Percentiles rank a stretch among this genome's conserved stretches.
Evolutionary conservation across 2,888 invertebrate genomes (phyloP).

Genomic region (Melanophora roralis): DNA sequence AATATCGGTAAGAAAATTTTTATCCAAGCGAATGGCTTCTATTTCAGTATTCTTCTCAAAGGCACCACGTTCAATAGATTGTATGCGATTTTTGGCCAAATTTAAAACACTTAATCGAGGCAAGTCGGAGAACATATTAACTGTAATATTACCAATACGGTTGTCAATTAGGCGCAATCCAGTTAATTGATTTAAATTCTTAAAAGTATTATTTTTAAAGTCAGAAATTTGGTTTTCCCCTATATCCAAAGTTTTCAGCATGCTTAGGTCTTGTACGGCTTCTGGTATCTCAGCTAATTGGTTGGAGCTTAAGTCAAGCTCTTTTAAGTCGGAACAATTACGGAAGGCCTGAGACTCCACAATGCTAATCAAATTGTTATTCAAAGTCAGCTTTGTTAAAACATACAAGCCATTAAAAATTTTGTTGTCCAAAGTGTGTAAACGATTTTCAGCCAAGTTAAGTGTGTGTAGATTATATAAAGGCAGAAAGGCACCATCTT

Average conservation of each 20-base stretch:
- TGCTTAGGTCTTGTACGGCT: slow-evolving; percentile 87
- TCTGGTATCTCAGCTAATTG: slow-evolving; percentile 88
- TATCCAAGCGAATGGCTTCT: slow-evolving; percentile 91
- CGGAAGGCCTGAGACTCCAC: slow-evolving; percentile 89
- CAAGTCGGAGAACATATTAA: slow-evolving; percentile 91
- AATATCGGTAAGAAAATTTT: slow-evolving; percentile 91
- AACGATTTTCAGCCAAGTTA: slow-evolving; percentile 91
- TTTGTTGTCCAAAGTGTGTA: slow-evolving; percentile 88
- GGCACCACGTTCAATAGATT: slow-evolving; percentile 88
- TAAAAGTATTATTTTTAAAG: slow-evolving; percentile 90
- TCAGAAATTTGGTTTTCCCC: slow-evolving; percentile 93
- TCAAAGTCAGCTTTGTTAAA: slow-evolving; percentile 88
- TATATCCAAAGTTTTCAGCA: slow-evolving; percentile 91
- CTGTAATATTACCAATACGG: slow-evolving; percentile 89
- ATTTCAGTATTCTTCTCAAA: slow-evolving; percentile 89
- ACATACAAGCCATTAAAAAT: slow-evolving; percentile 91
- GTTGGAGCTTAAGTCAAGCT: slow-evolving; percentile 92
- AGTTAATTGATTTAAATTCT: slow-evolving; percentile 90
- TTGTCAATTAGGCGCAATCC: slow-evolving; percentile 93
- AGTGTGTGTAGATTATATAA: slow-evolving; percentile 92
- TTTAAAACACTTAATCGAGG: slow-evolving; percentile 91
- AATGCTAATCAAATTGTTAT: slow-evolving; percentile 89
- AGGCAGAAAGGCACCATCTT: slow-evolving; percentile 91
- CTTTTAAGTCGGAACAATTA: slow-evolving; percentile 92
- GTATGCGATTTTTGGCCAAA: slow-evolving; percentile 92